A percentile compares a stretch with the other conserved stretches of the same genome.
These are phyloP conservation scores for Gymnarchus niloticus DNA, from an alignment of 2,113 vertebrate species.

Conservation along the genomic window DNA sequence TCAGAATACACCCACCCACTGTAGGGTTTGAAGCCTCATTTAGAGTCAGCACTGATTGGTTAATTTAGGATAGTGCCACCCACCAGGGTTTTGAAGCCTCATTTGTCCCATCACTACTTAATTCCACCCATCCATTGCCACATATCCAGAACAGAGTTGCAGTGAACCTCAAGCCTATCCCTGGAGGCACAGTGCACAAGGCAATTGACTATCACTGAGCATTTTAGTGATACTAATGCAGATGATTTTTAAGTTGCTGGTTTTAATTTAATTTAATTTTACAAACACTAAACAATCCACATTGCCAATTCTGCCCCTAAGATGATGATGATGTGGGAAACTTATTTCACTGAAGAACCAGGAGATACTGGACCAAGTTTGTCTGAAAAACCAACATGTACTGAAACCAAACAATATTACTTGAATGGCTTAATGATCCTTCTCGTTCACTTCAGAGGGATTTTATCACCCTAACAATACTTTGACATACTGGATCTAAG, in stretches of 20 bases:
- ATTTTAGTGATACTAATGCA: not conserved
- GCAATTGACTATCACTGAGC: not conserved
- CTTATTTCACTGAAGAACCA: not conserved
- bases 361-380: not conserved
- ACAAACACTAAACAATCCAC: not conserved
- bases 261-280: not conserved
- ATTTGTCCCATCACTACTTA: no score
- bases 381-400: not conserved
- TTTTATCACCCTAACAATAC: not conserved
- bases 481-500: not conserved
- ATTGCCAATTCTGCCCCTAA: not conserved
- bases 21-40: no score
- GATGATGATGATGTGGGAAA: no score
- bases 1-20: no score
- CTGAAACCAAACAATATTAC: not conserved
- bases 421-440: not conserved
- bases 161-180: not conserved
- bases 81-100: no score
- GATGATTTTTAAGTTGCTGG: not conserved
- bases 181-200: no score
- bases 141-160: not conserved
- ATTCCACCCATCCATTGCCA: not conserved
- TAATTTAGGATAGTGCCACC: no score
- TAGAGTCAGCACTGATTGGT: no score
- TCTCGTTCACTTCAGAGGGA: not conserved